Base-by-base conservation (phyloP, 1,140 invertebrate genomes). In the Lithobius niger region DNA sequence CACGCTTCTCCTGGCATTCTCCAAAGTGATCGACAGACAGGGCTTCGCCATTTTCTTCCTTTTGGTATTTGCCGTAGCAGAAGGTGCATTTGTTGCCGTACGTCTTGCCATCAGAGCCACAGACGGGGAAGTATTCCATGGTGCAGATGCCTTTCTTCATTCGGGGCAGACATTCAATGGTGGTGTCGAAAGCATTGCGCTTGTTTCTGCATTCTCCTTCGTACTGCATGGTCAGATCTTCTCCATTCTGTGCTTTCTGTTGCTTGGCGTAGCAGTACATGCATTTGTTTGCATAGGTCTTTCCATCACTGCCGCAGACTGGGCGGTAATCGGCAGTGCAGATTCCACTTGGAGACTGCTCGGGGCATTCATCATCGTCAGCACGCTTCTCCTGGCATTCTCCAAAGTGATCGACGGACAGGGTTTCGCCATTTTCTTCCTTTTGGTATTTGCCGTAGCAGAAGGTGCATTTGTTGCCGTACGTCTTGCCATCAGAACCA, bases 101-200 rank as follows among this genome's bases (percentile, higher is more conserved):
- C 0, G 75, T 74, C 6, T 75, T 65, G 2, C 69, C 67, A 59
- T 87, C 77, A 1, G 75, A 69, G 2, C 81, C 83, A 63, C 84
- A 87, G 2, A 87, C 76, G 25, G 84, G 83, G 66, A 36, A 36
- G 64, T 86, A 83, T 65, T 88, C 86, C 45, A 81, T 69, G n/a
- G 79, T 74, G 65, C 88, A 91, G 28, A 81, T 75, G 64, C 84
- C 83, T 13, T 82, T 82, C 44, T 47, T 47, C 10, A 10, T 10
- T 13, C 22, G 6, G 6, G 10, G 10, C 22, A 13, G 13, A 22
- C 44, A 47, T 44, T 19, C 27, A 19, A 19, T 24, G 6, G 2
- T 56, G 2, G 0, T 18, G 4, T 10, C 15, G 1, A 6, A 25
- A 21, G 24, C 44, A 19, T 3, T 42, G 13, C 18, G 31, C 10